Evolutionary conservation across 2,113 vertebrate genomes (phyloP).

Genomic region (Plectropomus leopardus): DNA sequence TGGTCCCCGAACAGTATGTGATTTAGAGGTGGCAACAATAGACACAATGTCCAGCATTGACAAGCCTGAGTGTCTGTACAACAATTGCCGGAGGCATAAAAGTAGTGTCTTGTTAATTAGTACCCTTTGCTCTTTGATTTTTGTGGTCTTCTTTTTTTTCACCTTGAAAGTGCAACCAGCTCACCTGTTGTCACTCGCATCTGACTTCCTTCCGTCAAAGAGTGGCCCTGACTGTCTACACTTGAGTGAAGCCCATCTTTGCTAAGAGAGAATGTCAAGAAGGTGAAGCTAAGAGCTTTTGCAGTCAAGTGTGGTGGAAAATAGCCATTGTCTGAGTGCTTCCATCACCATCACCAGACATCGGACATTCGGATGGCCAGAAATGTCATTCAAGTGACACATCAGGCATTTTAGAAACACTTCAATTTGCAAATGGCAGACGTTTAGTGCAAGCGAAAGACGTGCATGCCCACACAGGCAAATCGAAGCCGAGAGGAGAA

Average conservation of each 20-base stretch:
- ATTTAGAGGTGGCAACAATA: conserved; percentile 81
- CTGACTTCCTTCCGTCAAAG: conserved; percentile 58
- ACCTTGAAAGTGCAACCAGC: conserved; percentile 67
- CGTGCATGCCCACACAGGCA: conserved; percentile 20
- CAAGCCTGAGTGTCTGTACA: conserved; percentile 83
- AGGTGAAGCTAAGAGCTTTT: conserved; percentile 78
- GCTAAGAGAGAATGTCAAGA: conserved; percentile 71
- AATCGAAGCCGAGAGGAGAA: neutral
- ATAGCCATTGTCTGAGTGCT: conserved; percentile 72
- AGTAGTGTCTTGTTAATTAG: conserved; percentile 76
- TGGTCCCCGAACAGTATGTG: conserved; percentile 68
- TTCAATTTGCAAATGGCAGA: conserved; percentile 65
- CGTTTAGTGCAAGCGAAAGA: conserved; percentile 42
- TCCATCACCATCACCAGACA: conserved; percentile 60
- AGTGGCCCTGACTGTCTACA: conserved; percentile 60
- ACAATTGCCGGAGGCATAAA: conserved; percentile 85
- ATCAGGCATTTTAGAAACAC: conserved; percentile 70
- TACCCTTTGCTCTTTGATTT: conserved; percentile 74
- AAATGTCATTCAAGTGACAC: conserved; percentile 75
- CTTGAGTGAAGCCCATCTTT: conserved; percentile 76
- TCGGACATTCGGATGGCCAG: conserved; percentile 50
- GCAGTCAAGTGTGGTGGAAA: conserved; percentile 73
- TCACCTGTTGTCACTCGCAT: conserved; percentile 64
- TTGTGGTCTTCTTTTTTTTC: conserved; percentile 54
- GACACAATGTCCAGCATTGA: conserved; percentile 87